These are phyloP conservation scores for Druon quercuslanigerum DNA, from an alignment of 1,140 invertebrate genomes.

Conservation along the genomic window DNA sequence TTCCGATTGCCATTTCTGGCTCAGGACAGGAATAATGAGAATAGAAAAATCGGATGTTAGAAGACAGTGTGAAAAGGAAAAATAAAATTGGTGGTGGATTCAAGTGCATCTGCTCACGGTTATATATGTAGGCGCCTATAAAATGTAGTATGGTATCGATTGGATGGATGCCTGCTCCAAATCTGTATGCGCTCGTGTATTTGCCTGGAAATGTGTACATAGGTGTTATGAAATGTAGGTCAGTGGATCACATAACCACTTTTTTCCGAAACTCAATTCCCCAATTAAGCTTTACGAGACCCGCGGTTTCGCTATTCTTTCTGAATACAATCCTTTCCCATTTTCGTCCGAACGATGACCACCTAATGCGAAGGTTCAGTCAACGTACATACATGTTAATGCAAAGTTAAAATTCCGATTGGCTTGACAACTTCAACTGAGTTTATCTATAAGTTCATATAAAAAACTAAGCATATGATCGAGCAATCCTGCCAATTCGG, in stretches of 20 bases:
- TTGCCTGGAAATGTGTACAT: conserved; percentile 62
- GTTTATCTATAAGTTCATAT: no score
- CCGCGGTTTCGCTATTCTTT: conserved; percentile 43
- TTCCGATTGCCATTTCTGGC: background rate
- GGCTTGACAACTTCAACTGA: no score
- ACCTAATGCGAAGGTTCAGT: background rate
- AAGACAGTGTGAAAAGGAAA: conserved; percentile 13
- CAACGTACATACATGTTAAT: background rate
- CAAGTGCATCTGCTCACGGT: conserved; percentile 37
- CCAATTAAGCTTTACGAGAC: conserved; percentile 63
- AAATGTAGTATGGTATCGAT: conserved; percentile 70
- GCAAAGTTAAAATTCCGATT: background rate
- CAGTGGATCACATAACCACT: conserved; percentile 68
- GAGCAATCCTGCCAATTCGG: no score
- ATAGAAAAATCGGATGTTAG: conserved; percentile 33
- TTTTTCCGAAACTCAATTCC: conserved; percentile 63
- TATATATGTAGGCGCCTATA: conserved; percentile 52
- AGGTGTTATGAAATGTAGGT: conserved; percentile 67
- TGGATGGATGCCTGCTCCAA: conserved; percentile 68
- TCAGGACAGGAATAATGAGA: conserved; percentile 34
- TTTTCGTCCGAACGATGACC: conserved; percentile 3
- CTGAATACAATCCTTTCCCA: background rate
- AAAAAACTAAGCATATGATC: no score
- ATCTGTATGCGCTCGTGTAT: conserved; percentile 66
- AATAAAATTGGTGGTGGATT: conserved; percentile 32